A percentile compares a stretch with the other conserved stretches of the same genome.
phyloP scores from a whole-genome alignment of 2,113 vertebrate genomes.

The Cryptotis parvus region DNA sequence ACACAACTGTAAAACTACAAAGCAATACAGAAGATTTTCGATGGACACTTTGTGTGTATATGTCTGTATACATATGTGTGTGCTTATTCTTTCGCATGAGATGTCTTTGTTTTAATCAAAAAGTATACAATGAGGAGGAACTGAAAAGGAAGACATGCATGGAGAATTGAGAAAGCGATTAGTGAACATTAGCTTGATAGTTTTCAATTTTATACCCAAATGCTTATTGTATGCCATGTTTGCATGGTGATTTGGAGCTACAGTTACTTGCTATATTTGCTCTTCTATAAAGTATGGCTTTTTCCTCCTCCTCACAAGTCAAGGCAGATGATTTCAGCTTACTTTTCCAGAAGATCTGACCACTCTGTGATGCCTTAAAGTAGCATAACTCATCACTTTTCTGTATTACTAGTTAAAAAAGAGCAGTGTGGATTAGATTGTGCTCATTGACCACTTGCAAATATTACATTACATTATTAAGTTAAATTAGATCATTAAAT shows the following conservation, averaged over 20 bases:
- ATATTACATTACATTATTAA: too few species aligned
- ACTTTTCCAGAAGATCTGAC: slow-evolving; percentile 33
- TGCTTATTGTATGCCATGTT: neutral
- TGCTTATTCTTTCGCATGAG: neutral
- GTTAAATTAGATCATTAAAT: neutral
- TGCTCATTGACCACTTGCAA: neutral
- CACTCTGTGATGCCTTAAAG: neutral
- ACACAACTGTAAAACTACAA: neutral
- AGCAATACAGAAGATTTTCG: neutral
- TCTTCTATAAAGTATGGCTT: neutral
- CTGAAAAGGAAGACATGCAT: neutral
- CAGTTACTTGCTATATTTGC: neutral
- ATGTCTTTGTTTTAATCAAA: slow-evolving; percentile 45
- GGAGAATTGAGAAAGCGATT: neutral
- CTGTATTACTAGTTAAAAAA: neutral
- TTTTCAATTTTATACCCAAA: neutral
- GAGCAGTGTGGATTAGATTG: neutral
- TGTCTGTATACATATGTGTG: neutral
- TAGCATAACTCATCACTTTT: neutral
- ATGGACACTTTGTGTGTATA: neutral
- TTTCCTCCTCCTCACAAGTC: slow-evolving; percentile 13
- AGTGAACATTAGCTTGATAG: neutral
- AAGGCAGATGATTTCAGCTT: slow-evolving; percentile 25
- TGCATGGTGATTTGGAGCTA: neutral
- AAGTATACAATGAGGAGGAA: neutral